phyloP scores from a whole-genome alignment of 2,113 vertebrate genomes.

The Holacanthus passer region DNA sequence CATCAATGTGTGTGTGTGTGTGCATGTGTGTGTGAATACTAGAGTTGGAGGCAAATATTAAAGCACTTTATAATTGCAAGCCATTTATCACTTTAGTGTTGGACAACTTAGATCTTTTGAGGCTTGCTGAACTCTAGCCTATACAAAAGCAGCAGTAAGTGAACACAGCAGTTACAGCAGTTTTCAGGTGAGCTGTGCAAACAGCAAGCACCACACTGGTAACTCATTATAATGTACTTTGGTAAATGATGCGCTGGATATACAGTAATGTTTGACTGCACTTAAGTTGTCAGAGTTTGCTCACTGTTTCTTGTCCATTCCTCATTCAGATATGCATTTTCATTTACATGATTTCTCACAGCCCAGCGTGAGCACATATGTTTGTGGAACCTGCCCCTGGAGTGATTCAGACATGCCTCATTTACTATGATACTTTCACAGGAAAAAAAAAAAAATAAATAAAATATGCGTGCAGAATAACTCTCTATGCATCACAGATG shows the following conservation, averaged over 20 bases:
- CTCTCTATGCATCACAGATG: background rate
- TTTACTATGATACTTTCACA: background rate
- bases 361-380: background rate
- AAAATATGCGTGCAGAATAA: background rate
- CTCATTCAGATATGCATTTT: background rate
- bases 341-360: background rate
- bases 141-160: background rate
- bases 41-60: background rate
- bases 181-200: background rate
- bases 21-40: too few relatives aligned
- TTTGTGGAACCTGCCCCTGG: background rate
- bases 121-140: background rate
- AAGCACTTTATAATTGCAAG: background rate
- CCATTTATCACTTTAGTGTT: background rate
- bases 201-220: background rate
- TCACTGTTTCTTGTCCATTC: background rate
- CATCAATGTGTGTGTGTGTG: background rate
- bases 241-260: background rate
- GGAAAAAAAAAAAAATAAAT: background rate
- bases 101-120: background rate
- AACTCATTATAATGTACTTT: background rate
- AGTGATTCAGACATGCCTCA: constrained; percentile 1
- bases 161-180: background rate
- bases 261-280: background rate
- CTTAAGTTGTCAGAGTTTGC: background rate